phyloP scores from a whole-genome alignment of 2,888 invertebrate genomes.

The Himalopsyche tibetana region DNA sequence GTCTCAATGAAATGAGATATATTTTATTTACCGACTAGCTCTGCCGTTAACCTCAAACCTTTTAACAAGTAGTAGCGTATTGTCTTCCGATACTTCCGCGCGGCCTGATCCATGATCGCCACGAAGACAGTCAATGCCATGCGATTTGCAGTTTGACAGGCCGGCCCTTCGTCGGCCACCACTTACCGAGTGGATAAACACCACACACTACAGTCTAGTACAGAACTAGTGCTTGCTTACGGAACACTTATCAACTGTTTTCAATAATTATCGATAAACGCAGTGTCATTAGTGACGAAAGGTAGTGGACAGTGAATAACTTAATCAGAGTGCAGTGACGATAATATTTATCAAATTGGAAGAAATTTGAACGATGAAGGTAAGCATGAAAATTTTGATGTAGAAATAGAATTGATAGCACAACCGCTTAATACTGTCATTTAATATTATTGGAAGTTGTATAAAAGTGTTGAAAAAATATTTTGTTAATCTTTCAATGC shows the following conservation, averaged over 20 bases:
- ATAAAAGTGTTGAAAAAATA: too few species aligned
- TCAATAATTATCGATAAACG: neutral
- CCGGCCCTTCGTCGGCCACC: slow-evolving; percentile 1
- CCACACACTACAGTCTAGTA: neutral
- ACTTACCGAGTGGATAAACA: neutral
- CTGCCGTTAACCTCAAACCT: neutral
- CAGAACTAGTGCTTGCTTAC: neutral
- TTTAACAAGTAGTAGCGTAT: neutral
- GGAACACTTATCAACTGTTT: slow-evolving; percentile 6
- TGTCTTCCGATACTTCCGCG: slow-evolving; percentile 4
- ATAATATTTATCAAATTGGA: neutral
- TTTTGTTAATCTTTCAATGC: too few species aligned
- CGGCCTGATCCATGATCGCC: neutral
- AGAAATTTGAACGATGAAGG: neutral
- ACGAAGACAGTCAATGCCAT: slow-evolving; percentile 3
- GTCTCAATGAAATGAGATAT: slow-evolving; percentile 8
- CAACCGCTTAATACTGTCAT: too few species aligned
- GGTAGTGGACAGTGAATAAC: neutral
- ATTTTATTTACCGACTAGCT: slow-evolving; percentile 6
- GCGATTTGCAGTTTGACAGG: slow-evolving; percentile 11
- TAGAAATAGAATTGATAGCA: too few species aligned
- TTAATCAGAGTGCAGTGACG: neutral
- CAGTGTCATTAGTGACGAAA: neutral
- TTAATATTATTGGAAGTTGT: too few species aligned
- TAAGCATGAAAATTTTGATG: neutral